Percentiles rank a stretch among this genome's conserved stretches.
Conservation (phyloP, 2,113 vertebrate genomes). For the Centropus bengalensis region DNA sequence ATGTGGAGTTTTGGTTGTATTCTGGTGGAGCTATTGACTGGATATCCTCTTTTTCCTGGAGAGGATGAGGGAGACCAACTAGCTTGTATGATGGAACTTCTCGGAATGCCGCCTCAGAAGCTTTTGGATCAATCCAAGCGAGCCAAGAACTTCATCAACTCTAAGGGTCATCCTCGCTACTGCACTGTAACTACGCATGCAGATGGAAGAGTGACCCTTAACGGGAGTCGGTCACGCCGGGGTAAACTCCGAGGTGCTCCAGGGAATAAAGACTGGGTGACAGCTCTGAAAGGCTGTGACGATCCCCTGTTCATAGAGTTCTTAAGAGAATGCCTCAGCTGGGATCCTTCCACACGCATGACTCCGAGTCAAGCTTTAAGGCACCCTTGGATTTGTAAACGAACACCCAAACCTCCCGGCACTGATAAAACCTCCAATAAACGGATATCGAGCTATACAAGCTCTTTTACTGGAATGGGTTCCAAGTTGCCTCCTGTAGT, state of each 20-base stretch:
- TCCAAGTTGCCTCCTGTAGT: constrained; percentile 83
- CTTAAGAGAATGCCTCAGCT: constrained; percentile 95
- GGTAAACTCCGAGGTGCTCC: constrained; percentile 93
- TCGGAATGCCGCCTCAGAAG: constrained; percentile 93
- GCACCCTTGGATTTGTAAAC: constrained; percentile 93
- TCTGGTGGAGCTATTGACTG: constrained; percentile 92
- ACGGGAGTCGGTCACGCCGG: constrained; percentile 87
- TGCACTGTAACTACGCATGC: constrained; percentile 86
- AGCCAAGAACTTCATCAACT: constrained; percentile 97
- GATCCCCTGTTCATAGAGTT: constrained; percentile 94
- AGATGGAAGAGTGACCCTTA: constrained; percentile 87
- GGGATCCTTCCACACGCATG: constrained; percentile 91
- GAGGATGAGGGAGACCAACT: constrained; percentile 98
- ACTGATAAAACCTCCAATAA: constrained; percentile 84
- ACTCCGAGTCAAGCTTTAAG: constrained; percentile 91
- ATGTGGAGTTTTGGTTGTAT: constrained; percentile 99
- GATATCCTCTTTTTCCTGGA: constrained; percentile 94
- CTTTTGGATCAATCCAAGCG: constrained; percentile 93
- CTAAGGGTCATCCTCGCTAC: constrained; percentile 96
- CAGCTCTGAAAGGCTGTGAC: constrained; percentile 91
- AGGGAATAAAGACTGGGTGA: constrained; percentile 91
- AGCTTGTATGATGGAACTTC: constrained; percentile 96
- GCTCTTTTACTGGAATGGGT: constrained; percentile 88
- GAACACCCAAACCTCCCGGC: constrained; percentile 80
- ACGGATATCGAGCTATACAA: constrained; percentile 82